Base-by-base conservation (phyloP, 2,113 vertebrate genomes). In the Cyanoliseus patagonus region DNA sequence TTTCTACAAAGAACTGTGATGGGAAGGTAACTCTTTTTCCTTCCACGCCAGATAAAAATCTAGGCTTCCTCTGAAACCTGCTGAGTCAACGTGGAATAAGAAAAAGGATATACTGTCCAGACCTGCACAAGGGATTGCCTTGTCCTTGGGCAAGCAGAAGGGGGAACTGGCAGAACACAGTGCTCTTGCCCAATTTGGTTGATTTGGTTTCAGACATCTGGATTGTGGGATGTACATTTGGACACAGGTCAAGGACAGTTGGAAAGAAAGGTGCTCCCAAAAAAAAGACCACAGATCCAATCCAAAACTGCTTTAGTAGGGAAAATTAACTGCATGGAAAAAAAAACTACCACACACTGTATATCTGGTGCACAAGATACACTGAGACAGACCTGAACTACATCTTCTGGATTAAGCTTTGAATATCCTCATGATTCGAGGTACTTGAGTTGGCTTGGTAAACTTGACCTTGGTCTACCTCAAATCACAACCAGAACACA, bases 1-100 rank as follows among this genome's bases (percentile, higher is more conserved):
- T 76, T 69, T 22, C 84, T 51, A 61, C 67, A 79, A 49, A 88
- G 57, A 51, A 49, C 75, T 51, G 22, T 1, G 68, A 74, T 52
- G 91, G 59, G 82, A 95, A 95, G 68, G 94, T 82, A 84, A 53
- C 78, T 66, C 46, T 6, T 93, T 74, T 94, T 86, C 83, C 81
- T 90, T 80, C 93, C 22, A 27, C 1, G 57, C 83, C 95, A 97
- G 90, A 92, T 62, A 66, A 90, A 94, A 96, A 91, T 74, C 79
- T 15, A 62, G 42, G 86, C 74, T 93, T 94, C 75, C 84, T 91
- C 82, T 80, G 82, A 88, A 96, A 88, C 37, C 89, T 86, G 85
- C 95, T 95, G 95, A 97, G 88, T 96, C 97, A 96, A 78, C 1
- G n/a, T 53, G 49, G 77, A 91, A 42, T 37, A 37, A 37, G 86